Conservation (phyloP, 2,113 vertebrate species). For the Vireo altiloquus region DNA sequence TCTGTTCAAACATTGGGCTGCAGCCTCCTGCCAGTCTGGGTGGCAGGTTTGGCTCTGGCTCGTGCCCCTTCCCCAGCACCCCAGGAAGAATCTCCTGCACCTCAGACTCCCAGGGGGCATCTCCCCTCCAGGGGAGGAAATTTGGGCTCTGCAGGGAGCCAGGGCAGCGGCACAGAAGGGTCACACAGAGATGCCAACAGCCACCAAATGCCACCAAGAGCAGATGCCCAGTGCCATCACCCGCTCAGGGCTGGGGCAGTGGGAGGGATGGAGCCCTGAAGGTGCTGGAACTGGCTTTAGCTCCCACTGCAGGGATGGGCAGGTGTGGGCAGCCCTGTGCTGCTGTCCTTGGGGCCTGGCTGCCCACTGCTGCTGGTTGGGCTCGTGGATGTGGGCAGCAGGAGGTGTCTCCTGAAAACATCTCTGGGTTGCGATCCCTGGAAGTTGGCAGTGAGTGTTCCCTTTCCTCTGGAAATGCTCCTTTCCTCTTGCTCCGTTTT, state of each 20-base stretch:
- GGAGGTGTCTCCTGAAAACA: neutral
- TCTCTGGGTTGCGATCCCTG: neutral
- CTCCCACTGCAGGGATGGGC: neutral
- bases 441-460: neutral
- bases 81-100: neutral
- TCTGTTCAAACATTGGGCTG: neutral
- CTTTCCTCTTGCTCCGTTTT: neutral
- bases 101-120: neutral
- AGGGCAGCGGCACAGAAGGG: neutral
- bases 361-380: neutral
- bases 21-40: neutral
- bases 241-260: neutral
- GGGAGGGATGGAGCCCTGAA: fast-evolving
- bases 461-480: neutral
- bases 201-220: neutral
- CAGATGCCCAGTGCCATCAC: fast-evolving
- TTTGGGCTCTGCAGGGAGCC: neutral
- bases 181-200: fast-evolving
- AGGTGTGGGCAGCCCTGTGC: neutral
- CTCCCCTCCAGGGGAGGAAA: neutral
- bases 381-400: neutral
- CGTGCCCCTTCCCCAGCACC: neutral
- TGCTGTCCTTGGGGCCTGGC: neutral
- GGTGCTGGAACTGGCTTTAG: neutral
- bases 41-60: neutral